Conservation (phyloP, 2,113 vertebrate species). For the Aleadryas rufinucha region DNA sequence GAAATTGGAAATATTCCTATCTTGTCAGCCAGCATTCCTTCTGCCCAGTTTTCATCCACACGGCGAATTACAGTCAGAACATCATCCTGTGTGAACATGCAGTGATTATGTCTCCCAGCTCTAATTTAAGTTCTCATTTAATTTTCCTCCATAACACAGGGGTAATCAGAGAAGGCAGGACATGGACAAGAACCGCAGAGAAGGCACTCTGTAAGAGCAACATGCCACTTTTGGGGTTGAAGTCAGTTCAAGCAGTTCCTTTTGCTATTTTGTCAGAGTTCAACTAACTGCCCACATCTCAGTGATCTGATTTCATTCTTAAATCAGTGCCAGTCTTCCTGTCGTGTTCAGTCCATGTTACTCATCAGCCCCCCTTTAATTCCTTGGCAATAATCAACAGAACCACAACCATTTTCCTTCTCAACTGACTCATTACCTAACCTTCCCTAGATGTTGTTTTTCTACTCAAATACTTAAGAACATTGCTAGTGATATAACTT, state of each 20-base stretch:
- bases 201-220: background rate
- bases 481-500: background rate
- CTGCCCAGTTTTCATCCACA: conserved; percentile 99
- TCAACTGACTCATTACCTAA: background rate
- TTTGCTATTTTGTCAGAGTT: background rate
- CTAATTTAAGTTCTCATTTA: background rate
- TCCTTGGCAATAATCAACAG: background rate
- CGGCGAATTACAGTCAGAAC: conserved; percentile 96
- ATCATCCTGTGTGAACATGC: conserved; percentile 85
- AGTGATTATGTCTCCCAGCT: conserved; percentile 14
- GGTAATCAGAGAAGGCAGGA: background rate
- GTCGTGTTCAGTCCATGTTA: background rate
- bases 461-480: background rate
- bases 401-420: background rate
- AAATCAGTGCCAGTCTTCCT: background rate
- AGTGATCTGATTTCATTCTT: background rate
- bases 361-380: background rate
- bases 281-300: background rate
- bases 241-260: background rate
- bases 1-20: conserved; percentile 99
- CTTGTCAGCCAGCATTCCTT: conserved; percentile 98
- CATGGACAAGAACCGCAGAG: background rate
- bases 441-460: background rate
- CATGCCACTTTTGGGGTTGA: background rate
- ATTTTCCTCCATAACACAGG: background rate